These are phyloP conservation scores for Chamaetylas fuelleborni DNA, from an alignment of 2,113 vertebrate genomes.

Conservation along the genomic window DNA sequence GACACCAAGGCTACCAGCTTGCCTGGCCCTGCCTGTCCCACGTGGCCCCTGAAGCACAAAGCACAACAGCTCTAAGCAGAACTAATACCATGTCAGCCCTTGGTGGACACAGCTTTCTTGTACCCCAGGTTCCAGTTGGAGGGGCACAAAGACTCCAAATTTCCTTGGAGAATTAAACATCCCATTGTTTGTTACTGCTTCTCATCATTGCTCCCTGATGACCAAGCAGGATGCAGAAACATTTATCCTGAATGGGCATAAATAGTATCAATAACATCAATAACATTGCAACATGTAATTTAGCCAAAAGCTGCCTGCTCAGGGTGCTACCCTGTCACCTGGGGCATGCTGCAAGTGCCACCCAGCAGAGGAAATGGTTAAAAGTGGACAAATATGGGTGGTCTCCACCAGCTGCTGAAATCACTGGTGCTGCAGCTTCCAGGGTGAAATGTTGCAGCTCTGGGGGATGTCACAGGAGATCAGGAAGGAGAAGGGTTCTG, in stretches of 20 bases:
- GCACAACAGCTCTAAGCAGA: background rate
- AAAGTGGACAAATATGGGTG: background rate
- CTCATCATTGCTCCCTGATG: background rate
- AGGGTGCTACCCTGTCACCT: background rate
- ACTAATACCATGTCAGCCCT: background rate
- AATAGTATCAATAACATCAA: background rate
- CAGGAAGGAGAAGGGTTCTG: background rate
- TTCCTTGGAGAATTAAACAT: background rate
- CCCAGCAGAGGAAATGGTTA: background rate
- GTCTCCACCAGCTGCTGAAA: background rate
- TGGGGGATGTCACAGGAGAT: background rate
- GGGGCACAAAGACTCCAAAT: background rate
- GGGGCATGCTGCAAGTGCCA: background rate
- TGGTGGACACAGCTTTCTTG: background rate
- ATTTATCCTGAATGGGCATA: background rate
- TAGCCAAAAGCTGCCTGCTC: background rate
- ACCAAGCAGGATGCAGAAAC: background rate
- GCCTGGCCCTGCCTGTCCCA: background rate
- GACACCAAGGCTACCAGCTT: rapidly evolving
- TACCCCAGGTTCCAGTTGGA: background rate
- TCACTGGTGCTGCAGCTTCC: background rate
- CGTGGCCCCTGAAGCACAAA: background rate
- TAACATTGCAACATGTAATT: background rate
- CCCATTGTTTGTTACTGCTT: background rate
- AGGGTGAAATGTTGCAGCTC: background rate